A percentile compares a stretch with the other conserved stretches of the same genome.
These are phyloP conservation scores for Aleiodes testaceus DNA, from an alignment of 2,888 invertebrate genomes.

Conservation along the genomic window DNA sequence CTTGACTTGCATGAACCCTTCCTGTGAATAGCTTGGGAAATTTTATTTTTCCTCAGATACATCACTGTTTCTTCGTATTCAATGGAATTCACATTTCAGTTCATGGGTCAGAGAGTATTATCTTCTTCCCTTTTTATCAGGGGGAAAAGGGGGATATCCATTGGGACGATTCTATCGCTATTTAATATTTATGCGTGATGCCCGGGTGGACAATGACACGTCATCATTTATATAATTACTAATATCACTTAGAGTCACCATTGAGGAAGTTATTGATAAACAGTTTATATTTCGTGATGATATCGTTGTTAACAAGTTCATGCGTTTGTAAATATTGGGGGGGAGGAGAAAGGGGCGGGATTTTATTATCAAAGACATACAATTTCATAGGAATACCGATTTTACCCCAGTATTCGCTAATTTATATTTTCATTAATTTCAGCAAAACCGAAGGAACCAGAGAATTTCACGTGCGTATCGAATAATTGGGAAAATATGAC, in stretches of 20 bases:
- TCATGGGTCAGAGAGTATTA: too few relatives aligned
- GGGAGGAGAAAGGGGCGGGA: background rate
- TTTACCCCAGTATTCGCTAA: background rate
- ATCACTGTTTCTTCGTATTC: too few relatives aligned
- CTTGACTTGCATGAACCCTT: too few relatives aligned
- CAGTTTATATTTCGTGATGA: slow-evolving; percentile 9
- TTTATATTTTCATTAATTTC: slow-evolving; percentile 52
- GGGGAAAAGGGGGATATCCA: too few relatives aligned
- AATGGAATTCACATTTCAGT: too few relatives aligned
- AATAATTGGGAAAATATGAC: slow-evolving; percentile 83
- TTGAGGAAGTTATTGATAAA: slow-evolving; percentile 28
- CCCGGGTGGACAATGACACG: background rate
- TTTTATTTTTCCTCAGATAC: too few relatives aligned
- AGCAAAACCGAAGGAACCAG: slow-evolving; percentile 79
- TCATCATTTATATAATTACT: background rate
- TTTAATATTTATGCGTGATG: background rate
- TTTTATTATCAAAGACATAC: background rate
- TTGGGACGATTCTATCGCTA: too few relatives aligned
- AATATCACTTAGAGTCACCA: background rate
- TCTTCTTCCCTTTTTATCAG: too few relatives aligned
- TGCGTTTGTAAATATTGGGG: background rate
- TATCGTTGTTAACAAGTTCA: background rate
- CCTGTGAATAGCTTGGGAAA: too few relatives aligned
- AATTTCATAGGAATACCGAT: too few relatives aligned
- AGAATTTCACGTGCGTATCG: slow-evolving; percentile 83